Evolutionary conservation across 2,888 invertebrate species (phyloP).

Genomic region (Sclerodermus sp.): DNA sequence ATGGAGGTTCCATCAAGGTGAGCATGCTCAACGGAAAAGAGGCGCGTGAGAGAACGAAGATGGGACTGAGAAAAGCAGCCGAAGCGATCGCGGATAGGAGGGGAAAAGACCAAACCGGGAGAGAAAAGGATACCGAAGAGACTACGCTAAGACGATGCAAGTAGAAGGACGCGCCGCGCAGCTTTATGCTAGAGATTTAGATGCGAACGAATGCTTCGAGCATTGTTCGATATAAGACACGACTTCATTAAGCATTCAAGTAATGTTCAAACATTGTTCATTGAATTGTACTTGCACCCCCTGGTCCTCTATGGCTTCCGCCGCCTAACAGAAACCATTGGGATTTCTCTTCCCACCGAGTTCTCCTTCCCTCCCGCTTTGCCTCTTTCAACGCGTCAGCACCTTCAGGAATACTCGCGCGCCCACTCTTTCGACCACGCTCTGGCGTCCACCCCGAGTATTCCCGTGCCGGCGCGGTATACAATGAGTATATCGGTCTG

Average conservation of each 20-base stretch:
- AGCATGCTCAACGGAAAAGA: slow-evolving; percentile 7
- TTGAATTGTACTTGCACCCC: slow-evolving; percentile 45
- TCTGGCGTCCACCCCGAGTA: background rate
- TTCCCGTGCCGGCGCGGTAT: slow-evolving; percentile 23
- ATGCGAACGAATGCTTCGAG: slow-evolving; percentile 37
- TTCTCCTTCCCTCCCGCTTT: background rate
- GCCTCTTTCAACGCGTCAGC: background rate
- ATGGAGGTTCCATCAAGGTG: background rate
- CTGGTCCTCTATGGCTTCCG: slow-evolving; percentile 10
- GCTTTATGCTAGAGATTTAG: slow-evolving; percentile 44
- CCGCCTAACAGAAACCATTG: no score
- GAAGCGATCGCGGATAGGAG: slow-evolving; percentile 19
- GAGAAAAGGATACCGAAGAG: slow-evolving; percentile 18
- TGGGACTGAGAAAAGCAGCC: slow-evolving; percentile 12
- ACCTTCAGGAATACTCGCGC: background rate
- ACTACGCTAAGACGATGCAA: slow-evolving; percentile 6
- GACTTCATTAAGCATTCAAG: slow-evolving; percentile 55
- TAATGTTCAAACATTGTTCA: slow-evolving; percentile 50
- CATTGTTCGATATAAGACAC: slow-evolving; percentile 53
- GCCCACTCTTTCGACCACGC: background rate
- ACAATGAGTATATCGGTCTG: slow-evolving; percentile 48
- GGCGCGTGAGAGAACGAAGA: background rate
- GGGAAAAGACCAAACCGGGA: slow-evolving; percentile 8
- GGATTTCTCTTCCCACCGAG: no score
- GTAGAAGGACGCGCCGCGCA: slow-evolving; percentile 23